Base-by-base conservation (phyloP, 1,140 invertebrate genomes). In the Phymorhynchus buccinoides region DNA sequence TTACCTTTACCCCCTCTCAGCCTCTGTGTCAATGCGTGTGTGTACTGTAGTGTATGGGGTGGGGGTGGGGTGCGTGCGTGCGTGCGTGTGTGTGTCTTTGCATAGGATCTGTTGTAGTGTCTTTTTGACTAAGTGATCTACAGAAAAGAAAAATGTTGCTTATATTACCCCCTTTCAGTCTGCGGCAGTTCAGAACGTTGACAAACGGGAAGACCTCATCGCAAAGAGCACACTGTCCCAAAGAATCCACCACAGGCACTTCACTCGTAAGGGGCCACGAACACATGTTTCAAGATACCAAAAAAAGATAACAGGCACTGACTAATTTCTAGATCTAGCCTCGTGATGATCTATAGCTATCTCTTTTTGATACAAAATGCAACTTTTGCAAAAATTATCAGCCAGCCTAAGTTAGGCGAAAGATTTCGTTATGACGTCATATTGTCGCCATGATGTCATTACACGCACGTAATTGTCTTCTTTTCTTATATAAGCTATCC, bases 161-260 rank as follows among this genome's bases (percentile, higher is more conserved):
- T n/a, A n/a, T n/a, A 35, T 75, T 75, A 75, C 73, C 73, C 35
- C 73, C 73, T 41, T 75, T 75, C 27, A 75, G 37, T 41, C 73
- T 39, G 37, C 73, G 73, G 27, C 73, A 75, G 37, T 16, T 75
- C 73, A 75, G 30, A 75, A 75, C 73, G 37, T 75, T 75, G 14
- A 75, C 73, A 41, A 75, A 75, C 2, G 73, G 73, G 35, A 75
- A 75, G 35, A 75, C 73, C 27, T 75, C 73, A 27, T 75, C 73
- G 14, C 73, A 75, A 27, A 75, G 73, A 75, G 73, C 73, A 22
- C 73, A 75, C 35, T 39, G 73, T 41, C 35, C 73, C 14, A 41
- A 27, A 14, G 73, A 12, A 37, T 75, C 73, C 0, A 75, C 73
- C 18, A 41, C 73, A 41, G 73, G 73, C 9, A 75, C 37, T 39